These are phyloP conservation scores for Romanomermis culicivorax DNA, from an alignment of 2,888 invertebrate species.

Conservation along the genomic window DNA sequence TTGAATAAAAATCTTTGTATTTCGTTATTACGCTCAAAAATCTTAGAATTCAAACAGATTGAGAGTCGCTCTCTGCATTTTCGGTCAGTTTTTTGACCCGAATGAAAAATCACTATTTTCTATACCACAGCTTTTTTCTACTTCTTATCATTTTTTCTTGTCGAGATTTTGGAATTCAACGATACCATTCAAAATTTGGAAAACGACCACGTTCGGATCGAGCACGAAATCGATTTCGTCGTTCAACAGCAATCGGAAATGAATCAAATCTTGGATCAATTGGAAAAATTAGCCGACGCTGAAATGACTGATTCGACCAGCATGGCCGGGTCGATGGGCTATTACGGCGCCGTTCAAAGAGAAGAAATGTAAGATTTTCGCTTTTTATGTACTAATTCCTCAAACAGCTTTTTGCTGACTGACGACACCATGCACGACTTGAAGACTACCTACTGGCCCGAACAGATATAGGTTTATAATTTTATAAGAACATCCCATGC, in stretches of 20 bases:
- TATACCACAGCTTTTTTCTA: constrained; percentile 7
- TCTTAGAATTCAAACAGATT: too few relatives aligned
- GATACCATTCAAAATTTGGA: constrained; percentile 68
- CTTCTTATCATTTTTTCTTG: constrained; percentile 9
- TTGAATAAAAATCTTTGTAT: too few relatives aligned
- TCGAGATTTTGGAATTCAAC: constrained; percentile 57
- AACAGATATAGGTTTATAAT: too few relatives aligned
- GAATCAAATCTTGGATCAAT: constrained; percentile 58
- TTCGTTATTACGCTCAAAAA: too few relatives aligned
- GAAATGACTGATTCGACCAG: not conserved
- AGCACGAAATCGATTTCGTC: constrained; percentile 80
- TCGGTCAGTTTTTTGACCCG: too few relatives aligned
- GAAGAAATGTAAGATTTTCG: constrained; percentile 6
- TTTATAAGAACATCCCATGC: too few relatives aligned
- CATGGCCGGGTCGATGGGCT: not conserved
- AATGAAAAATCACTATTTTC: too few relatives aligned
- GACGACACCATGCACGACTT: too few relatives aligned
- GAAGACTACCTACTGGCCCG: too few relatives aligned
- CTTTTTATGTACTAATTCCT: too few relatives aligned
- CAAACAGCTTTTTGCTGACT: too few relatives aligned
- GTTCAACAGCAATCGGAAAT: constrained; percentile 73
- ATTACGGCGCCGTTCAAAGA: constrained; percentile 2
- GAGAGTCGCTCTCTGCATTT: too few relatives aligned
- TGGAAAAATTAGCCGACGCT: constrained; percentile 48
- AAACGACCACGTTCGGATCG: constrained; percentile 63